Percentiles rank a stretch among this genome's conserved stretches.
These are phyloP conservation scores for Pyrrhosoma nymphula DNA, from an alignment of 2,888 invertebrate species.

Conservation along the genomic window DNA sequence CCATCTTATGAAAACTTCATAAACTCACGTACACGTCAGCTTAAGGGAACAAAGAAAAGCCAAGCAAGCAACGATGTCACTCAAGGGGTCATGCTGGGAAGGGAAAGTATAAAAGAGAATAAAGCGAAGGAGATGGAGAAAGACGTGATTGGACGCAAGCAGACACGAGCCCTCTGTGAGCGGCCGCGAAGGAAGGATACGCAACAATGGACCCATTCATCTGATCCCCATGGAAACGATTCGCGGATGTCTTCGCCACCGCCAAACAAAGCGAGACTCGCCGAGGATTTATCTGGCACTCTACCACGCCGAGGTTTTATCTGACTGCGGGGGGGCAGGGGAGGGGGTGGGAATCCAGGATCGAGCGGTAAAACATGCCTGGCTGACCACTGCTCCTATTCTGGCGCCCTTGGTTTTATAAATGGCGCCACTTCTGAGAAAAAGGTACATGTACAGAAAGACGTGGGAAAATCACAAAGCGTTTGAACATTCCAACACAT, in stretches of 20 bases:
- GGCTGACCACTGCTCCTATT: background rate
- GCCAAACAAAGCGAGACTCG: background rate
- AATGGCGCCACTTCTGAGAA: background rate
- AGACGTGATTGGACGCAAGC: background rate
- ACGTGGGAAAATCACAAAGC: background rate
- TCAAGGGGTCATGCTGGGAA: background rate
- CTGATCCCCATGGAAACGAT: background rate
- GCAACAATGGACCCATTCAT: background rate
- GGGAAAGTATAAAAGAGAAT: background rate
- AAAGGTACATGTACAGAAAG: background rate
- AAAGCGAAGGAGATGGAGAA: background rate
- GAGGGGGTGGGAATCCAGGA: no score
- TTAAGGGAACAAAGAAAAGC: background rate
- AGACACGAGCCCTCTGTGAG: background rate
- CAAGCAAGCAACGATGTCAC: background rate
- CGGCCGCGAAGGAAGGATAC: background rate
- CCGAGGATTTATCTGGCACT: background rate
- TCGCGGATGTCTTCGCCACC: background rate
- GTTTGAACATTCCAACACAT: no score
- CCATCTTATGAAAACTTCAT: background rate
- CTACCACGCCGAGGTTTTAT: background rate
- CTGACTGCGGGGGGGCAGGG: no score
- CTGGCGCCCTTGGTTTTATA: no score
- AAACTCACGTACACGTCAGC: background rate
- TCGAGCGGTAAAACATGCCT: background rate